A percentile compares a stretch with the other conserved stretches of the same genome.
Conservation (phyloP, 2,113 vertebrate genomes). For the Callaeas wilsoni region DNA sequence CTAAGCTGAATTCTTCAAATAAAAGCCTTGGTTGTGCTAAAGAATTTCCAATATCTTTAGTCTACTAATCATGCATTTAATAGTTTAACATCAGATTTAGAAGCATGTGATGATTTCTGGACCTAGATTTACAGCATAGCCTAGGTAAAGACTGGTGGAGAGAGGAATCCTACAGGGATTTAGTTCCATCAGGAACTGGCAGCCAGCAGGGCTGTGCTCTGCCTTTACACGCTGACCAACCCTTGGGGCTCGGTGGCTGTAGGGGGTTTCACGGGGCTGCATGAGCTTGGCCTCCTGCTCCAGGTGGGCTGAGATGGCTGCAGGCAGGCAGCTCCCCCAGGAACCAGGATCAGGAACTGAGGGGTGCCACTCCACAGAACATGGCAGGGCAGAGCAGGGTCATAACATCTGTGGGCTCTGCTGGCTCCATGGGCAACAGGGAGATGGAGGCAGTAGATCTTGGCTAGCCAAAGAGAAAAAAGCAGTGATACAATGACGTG, state of each 20-base stretch:
- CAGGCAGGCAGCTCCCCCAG: neutral
- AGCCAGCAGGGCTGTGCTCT: neutral
- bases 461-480: neutral
- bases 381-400: neutral
- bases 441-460: neutral
- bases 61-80: neutral
- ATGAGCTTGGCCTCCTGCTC: neutral
- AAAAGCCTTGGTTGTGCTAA: neutral
- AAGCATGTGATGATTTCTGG: neutral
- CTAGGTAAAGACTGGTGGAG: neutral
- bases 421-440: neutral
- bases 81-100: neutral
- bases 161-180: neutral
- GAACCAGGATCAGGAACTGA: neutral
- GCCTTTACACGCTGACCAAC: neutral
- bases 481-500: rapidly evolving
- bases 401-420: neutral
- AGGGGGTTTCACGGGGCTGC: neutral
- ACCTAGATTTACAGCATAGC: neutral
- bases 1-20: neutral
- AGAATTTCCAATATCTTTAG: neutral
- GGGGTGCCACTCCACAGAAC: neutral
- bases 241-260: rapidly evolving
- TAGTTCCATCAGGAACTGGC: neutral
- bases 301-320: neutral